Percentiles rank a stretch among this genome's conserved stretches.
Conservation (phyloP, 2,888 invertebrate genomes). For the Acronicta aceris region DNA sequence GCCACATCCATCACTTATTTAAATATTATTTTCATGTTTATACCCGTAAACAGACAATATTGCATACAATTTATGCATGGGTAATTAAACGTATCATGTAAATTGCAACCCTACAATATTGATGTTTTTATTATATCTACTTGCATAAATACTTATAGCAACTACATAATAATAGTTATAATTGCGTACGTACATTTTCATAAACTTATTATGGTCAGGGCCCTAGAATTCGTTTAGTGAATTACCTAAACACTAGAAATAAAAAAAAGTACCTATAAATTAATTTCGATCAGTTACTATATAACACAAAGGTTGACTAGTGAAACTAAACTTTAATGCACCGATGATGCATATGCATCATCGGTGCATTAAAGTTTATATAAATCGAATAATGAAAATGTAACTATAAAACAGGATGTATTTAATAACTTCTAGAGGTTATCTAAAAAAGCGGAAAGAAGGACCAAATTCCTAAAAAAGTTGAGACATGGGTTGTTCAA, state of each 20-base stretch:
- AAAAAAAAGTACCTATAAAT: no score
- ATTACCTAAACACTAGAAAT: no score
- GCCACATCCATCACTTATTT: slow-evolving; percentile 30
- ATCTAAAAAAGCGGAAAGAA: slow-evolving; percentile 60
- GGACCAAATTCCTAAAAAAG: slow-evolving; percentile 73
- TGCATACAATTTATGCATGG: slow-evolving; percentile 80
- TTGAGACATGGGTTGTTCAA: slow-evolving; percentile 79
- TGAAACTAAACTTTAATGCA: no score
- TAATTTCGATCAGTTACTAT: no score
- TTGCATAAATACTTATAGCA: neutral
- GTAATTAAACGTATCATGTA: slow-evolving; percentile 87
- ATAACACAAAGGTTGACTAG: no score
- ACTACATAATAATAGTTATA: neutral
- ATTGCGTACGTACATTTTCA: no score
- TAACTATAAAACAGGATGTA: no score
- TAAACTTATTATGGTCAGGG: no score
- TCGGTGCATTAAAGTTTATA: no score
- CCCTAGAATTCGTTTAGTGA: no score
- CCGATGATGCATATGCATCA: no score
- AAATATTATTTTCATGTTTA: slow-evolving; percentile 14
- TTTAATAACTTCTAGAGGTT: slow-evolving; percentile 30
- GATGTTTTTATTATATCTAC: slow-evolving; percentile 30
- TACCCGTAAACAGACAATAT: slow-evolving; percentile 77
- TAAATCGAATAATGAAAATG: no score
- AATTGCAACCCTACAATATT: slow-evolving; percentile 70